These are phyloP conservation scores for Chromis chromis DNA, from an alignment of 2,797 vertebrate genomes.

Conservation along the genomic window DNA sequence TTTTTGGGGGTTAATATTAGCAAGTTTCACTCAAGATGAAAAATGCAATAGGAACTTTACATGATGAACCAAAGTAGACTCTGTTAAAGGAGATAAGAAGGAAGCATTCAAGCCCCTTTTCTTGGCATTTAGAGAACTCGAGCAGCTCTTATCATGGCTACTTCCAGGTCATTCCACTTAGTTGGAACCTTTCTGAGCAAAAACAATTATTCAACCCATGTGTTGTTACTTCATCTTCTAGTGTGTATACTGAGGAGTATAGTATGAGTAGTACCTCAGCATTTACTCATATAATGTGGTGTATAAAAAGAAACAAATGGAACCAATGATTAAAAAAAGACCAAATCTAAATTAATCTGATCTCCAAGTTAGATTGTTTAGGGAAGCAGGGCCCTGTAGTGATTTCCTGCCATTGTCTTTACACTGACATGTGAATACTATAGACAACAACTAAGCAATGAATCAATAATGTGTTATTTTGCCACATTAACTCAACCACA, in stretches of 20 bases:
- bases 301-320: not conserved
- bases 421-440: slow-evolving; percentile 14
- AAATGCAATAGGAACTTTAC: no score
- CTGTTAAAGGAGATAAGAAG: no score
- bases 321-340: not conserved
- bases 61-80: no score
- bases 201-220: not conserved
- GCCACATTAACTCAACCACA: slow-evolving; percentile 14
- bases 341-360: not conserved
- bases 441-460: slow-evolving; percentile 33
- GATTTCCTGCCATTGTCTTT: slow-evolving; percentile 1
- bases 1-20: no score
- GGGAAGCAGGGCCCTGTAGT: not conserved
- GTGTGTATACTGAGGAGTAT: no score
- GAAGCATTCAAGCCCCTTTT: no score
- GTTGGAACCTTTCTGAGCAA: no score
- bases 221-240: not conserved
- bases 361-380: not conserved
- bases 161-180: no score
- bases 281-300: no score
- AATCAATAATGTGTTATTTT: slow-evolving; percentile 34
- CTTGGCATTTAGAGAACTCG: no score
- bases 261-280: not conserved
- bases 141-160: no score
- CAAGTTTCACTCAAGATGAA: no score